A percentile compares a stretch with the other conserved stretches of the same genome.
These are phyloP conservation scores for Chromobotia macracanthus DNA, from an alignment of 2,797 vertebrate species.

Conservation along the genomic window DNA sequence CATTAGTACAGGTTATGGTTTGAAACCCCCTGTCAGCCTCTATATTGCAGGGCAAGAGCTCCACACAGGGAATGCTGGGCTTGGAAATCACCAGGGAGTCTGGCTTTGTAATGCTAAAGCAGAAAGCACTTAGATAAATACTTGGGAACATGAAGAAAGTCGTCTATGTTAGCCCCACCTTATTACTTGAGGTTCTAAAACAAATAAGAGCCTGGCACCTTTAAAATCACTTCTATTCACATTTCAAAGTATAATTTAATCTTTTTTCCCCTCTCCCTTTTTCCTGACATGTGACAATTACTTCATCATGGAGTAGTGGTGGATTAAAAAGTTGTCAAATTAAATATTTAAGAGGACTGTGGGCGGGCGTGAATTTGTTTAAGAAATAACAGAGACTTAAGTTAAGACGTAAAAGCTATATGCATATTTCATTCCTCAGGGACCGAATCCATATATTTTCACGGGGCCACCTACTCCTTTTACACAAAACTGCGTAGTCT, in stretches of 20 bases:
- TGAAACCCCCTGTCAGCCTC: constrained; percentile 48
- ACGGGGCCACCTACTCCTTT: constrained; percentile 96
- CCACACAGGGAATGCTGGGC: constrained; percentile 10
- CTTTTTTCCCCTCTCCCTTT: constrained; percentile 84
- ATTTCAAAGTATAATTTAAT: constrained; percentile 98
- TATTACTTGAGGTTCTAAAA: constrained; percentile 86
- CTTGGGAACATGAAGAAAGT: constrained; percentile 70
- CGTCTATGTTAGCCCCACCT: constrained; percentile 79
- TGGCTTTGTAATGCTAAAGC: constrained; percentile 69
- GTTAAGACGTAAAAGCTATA: constrained; percentile 96
- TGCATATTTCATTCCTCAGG: constrained; percentile 97
- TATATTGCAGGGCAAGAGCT: constrained; percentile 32
- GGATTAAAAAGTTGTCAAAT: constrained; percentile 99
- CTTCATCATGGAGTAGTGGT: constrained; percentile 98
- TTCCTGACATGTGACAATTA: constrained; percentile 96
- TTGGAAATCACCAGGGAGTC: constrained; percentile 72
- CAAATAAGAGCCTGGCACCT: constrained; percentile 91
- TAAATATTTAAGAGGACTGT: constrained; percentile 99
- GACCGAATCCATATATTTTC: constrained; percentile 92
- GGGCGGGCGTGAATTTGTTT: constrained; percentile 91
- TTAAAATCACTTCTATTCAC: constrained; percentile 93
- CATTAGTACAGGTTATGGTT: constrained; percentile 55
- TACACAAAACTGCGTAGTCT: constrained; percentile 83
- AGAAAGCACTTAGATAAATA: constrained; percentile 66
- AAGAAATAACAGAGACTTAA: constrained; percentile 99